phyloP scores from a whole-genome alignment of 2,888 invertebrate genomes.

The Steromphala cineraria region DNA sequence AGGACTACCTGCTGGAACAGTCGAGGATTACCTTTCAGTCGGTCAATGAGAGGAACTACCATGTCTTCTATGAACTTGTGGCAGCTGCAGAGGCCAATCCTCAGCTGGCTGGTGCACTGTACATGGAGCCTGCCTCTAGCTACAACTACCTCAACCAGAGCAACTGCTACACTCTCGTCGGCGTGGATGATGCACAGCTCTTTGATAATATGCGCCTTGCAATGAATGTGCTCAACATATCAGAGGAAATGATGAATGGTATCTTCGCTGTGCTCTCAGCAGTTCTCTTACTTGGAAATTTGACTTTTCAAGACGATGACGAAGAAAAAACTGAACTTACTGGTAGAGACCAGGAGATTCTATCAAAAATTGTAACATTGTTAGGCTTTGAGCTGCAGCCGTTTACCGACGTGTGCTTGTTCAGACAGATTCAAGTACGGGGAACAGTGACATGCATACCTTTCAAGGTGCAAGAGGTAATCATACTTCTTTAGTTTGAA shows the following conservation, averaged over 20 bases:
- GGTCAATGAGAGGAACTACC: conserved; percentile 94
- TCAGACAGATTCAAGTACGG: conserved; percentile 67
- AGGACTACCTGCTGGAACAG: conserved; percentile 94
- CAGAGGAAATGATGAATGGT: conserved; percentile 63
- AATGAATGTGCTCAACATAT: conserved; percentile 65
- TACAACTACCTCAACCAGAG: conserved; percentile 68
- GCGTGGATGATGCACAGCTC: conserved; percentile 64
- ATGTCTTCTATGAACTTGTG: conserved; percentile 96
- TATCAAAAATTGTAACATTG: conserved; percentile 58
- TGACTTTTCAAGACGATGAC: conserved; percentile 65
- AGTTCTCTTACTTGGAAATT: conserved; percentile 65
- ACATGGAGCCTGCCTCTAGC: conserved; percentile 51
- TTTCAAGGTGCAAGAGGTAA: conserved; percentile 68
- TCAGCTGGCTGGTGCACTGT: conserved; percentile 60
- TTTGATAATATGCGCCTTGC: conserved; percentile 68
- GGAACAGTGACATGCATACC: conserved; percentile 69
- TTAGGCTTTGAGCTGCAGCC: conserved; percentile 62
- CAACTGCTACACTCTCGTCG: conserved; percentile 62
- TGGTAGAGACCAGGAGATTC: conserved; percentile 49
- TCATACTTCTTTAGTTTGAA: background rate
- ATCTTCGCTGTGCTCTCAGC: conserved; percentile 67
- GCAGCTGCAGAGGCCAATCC: conserved; percentile 80
- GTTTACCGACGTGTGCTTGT: conserved; percentile 56
- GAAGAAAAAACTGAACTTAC: conserved; percentile 67
- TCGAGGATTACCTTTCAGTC: conserved; percentile 88